Evolutionary conservation across 2,797 vertebrate species (phyloP).

Genomic region (Mionectes olivaceus): DNA sequence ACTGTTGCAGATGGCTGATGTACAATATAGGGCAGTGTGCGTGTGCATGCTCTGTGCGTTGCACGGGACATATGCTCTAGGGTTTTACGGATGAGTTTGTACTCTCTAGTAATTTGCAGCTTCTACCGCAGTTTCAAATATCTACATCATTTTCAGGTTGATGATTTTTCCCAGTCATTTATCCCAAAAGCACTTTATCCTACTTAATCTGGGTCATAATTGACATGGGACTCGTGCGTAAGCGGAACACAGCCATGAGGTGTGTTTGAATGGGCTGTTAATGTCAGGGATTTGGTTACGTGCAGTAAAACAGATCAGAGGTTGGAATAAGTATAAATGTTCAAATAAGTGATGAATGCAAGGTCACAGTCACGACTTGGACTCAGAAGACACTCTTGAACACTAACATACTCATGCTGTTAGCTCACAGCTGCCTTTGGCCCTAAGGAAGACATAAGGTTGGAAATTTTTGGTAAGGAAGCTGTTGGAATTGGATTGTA

Average conservation of each 20-base stretch:
- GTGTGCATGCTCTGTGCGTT: neutral
- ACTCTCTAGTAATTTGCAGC: neutral
- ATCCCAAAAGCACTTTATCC: slow-evolving; percentile 35
- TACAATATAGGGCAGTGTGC: neutral
- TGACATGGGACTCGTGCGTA: neutral
- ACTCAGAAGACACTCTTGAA: neutral
- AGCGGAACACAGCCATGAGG: neutral
- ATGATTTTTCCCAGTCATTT: slow-evolving; percentile 52
- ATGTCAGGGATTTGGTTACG: neutral
- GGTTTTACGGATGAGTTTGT: slow-evolving; percentile 35
- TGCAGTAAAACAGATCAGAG: neutral
- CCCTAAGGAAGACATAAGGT: neutral
- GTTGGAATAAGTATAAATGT: neutral
- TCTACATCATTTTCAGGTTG: slow-evolving; percentile 47
- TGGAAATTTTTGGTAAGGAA: neutral
- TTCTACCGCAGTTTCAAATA: neutral
- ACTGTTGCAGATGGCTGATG: neutral
- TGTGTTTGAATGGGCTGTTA: neutral
- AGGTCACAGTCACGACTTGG: neutral
- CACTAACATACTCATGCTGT: neutral
- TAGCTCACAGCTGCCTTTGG: slow-evolving; percentile 10
- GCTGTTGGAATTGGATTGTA: slow-evolving; percentile 36
- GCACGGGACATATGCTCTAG: neutral
- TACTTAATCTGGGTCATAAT: slow-evolving; percentile 56
- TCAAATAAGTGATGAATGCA: neutral